These are phyloP conservation scores for Dasyornis broadbenti DNA, from an alignment of 2,113 vertebrate genomes.

Conservation along the genomic window DNA sequence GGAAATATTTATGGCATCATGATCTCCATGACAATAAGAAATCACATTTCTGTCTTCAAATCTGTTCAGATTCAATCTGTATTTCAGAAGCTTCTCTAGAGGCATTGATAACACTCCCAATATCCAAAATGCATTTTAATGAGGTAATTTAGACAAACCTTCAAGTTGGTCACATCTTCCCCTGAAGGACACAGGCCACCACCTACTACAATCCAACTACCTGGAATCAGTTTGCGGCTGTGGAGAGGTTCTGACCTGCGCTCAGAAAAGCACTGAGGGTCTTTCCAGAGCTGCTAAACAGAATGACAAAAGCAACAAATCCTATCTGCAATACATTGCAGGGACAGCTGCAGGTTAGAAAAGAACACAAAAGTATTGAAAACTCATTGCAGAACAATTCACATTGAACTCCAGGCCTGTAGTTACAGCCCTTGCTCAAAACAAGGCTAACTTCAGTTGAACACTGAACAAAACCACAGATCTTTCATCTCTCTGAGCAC, in stretches of 20 bases:
- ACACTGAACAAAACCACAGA: background rate
- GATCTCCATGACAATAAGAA: background rate
- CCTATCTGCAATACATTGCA: background rate
- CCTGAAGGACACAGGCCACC: background rate
- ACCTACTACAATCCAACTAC: background rate
- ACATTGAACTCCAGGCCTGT: background rate
- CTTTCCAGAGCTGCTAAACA: background rate
- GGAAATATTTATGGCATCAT: background rate
- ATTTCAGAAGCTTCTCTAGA: background rate
- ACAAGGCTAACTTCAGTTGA: background rate
- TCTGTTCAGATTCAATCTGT: background rate
- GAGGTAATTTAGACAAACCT: background rate
- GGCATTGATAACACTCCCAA: background rate
- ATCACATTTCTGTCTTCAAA: background rate
- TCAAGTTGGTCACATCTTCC: background rate
- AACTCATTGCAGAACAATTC: background rate
- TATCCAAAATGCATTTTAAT: background rate
- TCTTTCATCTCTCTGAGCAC: background rate
- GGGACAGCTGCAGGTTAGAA: background rate
- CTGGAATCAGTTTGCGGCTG: background rate
- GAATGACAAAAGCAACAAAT: background rate
- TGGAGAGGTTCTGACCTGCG: background rate
- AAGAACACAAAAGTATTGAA: background rate
- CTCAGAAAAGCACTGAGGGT: background rate
- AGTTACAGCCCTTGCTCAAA: background rate